A percentile compares a stretch with the other conserved stretches of the same genome.
These are phyloP conservation scores for Salminus brasiliensis DNA, from an alignment of 2,113 vertebrate species.

Conservation along the genomic window DNA sequence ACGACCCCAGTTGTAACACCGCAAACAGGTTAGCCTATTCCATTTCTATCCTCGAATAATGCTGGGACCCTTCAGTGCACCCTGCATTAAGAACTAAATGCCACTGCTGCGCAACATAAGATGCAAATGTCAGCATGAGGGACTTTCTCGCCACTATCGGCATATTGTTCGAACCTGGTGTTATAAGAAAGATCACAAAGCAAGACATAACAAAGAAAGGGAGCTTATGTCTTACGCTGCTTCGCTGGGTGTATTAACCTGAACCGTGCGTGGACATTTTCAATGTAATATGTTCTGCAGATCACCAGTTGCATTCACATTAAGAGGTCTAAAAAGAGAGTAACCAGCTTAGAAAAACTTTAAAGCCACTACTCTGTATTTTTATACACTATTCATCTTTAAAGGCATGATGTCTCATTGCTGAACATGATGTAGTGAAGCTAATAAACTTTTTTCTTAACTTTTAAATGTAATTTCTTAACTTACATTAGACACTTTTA, in stretches of 20 bases:
- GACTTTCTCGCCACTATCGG: neutral
- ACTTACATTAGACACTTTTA: too few species aligned
- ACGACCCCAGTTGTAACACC: neutral
- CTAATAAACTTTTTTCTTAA: too few species aligned
- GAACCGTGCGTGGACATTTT: conserved; percentile 1
- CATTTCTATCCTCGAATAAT: neutral
- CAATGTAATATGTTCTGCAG: neutral
- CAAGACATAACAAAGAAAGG: neutral
- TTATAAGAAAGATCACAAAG: neutral
- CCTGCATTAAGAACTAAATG: neutral
- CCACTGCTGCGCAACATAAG: neutral
- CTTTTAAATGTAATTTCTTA: too few species aligned
- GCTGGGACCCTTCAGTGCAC: neutral
- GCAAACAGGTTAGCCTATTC: neutral
- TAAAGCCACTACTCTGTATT: too few species aligned
- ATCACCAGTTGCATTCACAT: neutral
- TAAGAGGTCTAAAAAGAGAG: neutral
- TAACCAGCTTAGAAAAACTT: neutral
- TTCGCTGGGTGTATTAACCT: neutral
- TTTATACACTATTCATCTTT: too few species aligned
- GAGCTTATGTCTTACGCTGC: neutral
- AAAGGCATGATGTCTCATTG: too few species aligned
- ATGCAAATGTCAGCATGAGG: neutral
- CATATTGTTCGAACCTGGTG: neutral
- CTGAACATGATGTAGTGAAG: too few species aligned